Evolutionary conservation across 2,888 invertebrate genomes (phyloP).

Genomic region (Acheta domesticus): DNA sequence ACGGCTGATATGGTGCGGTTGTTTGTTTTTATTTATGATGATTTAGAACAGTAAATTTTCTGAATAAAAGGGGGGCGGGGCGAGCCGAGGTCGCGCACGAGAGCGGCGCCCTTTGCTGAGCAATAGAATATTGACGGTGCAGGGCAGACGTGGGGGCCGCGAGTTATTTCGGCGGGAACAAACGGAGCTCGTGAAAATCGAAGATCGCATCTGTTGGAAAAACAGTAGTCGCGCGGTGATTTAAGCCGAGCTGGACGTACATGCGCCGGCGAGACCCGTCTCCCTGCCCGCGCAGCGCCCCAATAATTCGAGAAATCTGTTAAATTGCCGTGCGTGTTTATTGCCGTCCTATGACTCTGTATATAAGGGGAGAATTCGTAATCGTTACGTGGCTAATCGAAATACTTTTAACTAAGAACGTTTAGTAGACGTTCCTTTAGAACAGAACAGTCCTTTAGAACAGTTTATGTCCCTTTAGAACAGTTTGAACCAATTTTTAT

Average conservation of each 20-base stretch:
- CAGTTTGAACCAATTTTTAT: no score
- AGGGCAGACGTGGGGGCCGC: background rate
- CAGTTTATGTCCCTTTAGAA: no score
- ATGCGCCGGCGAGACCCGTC: background rate
- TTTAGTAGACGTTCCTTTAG: no score
- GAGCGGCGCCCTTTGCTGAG: background rate
- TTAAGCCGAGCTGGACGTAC: background rate
- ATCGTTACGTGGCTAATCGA: no score
- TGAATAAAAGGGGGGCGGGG: background rate
- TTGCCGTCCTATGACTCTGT: background rate
- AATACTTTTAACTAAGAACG: no score
- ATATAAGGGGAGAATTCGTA: no score
- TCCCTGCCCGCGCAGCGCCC: background rate
- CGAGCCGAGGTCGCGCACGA: background rate
- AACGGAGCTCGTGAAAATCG: background rate
- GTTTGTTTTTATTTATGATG: conserved; percentile 18
- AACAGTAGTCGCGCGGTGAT: background rate
- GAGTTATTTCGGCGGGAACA: conserved; percentile 11
- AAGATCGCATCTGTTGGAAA: conserved; percentile 18
- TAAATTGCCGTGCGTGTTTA: background rate
- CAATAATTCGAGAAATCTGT: background rate
- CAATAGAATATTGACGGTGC: conserved; percentile 18
- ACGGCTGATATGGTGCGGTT: conserved; percentile 18
- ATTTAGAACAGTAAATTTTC: conserved; percentile 18
- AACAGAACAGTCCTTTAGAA: no score